Percentiles rank a stretch among this genome's conserved stretches.
Evolutionary conservation across 2,797 vertebrate species (phyloP).

Genomic region (Myiothlypis coronata): DNA sequence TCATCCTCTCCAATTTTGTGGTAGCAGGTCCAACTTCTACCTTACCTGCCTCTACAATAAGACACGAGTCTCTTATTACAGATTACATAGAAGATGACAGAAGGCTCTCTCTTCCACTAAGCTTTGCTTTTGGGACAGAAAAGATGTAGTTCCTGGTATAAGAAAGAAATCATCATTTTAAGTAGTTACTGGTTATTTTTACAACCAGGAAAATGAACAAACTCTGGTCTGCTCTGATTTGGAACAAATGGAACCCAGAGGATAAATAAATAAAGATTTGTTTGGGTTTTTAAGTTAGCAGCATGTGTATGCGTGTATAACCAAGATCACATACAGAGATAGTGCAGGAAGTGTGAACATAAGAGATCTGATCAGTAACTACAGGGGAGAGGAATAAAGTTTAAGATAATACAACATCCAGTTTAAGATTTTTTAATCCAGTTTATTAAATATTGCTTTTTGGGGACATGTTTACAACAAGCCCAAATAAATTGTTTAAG

Average conservation of each 20-base stretch:
- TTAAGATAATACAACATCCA: conserved; percentile 33
- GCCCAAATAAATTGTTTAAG: conserved; percentile 83
- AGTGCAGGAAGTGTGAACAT: not conserved
- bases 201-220: not conserved
- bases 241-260: not conserved
- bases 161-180: not conserved
- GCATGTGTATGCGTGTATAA: not conserved
- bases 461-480: conserved; percentile 85
- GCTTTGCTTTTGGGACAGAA: not conserved
- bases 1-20: not conserved
- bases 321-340: not conserved
- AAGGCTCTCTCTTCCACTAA: not conserved
- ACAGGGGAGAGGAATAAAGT: not conserved
- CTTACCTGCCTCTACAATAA: not conserved
- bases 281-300: not conserved
- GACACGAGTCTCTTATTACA: not conserved
- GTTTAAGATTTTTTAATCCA: conserved; percentile 73
- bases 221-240: not conserved
- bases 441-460: conserved; percentile 96
- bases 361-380: not conserved
- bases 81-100: not conserved
- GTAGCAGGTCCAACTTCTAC: not conserved
- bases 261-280: not conserved
- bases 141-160: not conserved
- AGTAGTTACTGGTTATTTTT: not conserved